Evolutionary conservation across 2,888 invertebrate genomes (phyloP), one percentile per base, ranked within the genome.

Genomic region (Agrenia bidenticulata): DNA sequence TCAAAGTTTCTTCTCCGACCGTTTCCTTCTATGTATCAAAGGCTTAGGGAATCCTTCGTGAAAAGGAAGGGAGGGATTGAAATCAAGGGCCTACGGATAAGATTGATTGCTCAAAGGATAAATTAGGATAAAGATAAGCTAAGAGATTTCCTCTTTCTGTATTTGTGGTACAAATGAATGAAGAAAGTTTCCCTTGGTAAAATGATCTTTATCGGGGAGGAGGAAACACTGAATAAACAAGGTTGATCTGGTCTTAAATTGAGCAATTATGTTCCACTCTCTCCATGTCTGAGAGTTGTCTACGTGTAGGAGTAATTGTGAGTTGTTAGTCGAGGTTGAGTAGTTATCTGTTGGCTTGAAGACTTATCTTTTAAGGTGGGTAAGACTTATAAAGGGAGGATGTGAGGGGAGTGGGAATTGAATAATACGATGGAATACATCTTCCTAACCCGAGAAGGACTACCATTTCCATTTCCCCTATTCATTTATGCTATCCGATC

Each of bases 341-440:
- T 5, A 19, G 45, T 45, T 32, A 32, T 32, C 32, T 32, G 32
- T 32, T 4, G 32, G 32, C 32, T 32, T 32, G 32, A 32, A 4
- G 32, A 32, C 32, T 32, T 32, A 32, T 32, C 32, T 32, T 17
- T n/a, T 45, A 15, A 19, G 19, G 15, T 45, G 15, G 19, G n/a
- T 17, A 45, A 17, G 45, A n/a, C 45, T 17, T 19, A 45, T 17
- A 45, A 11, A 15, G 45, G 7, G 7, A 39, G 19, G 45, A 45
- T 45, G 45, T 55, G 51, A 23, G 55, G 55, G 55, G 37, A 55
- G 37, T 55, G 55, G 26, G 19, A 55, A 32, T 55, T 26, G 17
- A 55, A 55, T 55, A 55, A 32, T 55, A n/a, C 4, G 27, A 26
- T 32, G n/a, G 37, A 32, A 32, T 32, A 32, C 17, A 32, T 32